phyloP scores from a whole-genome alignment of 2,888 invertebrate species.

The Tetragonisca angustula region DNA sequence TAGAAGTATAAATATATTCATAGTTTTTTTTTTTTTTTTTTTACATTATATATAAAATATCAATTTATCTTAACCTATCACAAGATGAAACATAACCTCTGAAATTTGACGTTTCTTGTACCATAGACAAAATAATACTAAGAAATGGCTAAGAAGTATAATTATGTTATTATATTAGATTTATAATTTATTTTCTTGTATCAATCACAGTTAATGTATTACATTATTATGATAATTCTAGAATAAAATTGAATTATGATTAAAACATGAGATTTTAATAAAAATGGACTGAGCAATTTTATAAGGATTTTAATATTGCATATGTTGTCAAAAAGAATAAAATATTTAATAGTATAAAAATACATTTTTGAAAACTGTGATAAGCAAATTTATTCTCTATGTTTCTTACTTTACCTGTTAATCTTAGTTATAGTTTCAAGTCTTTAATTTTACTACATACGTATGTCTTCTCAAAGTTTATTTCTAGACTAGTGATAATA shows the following conservation, averaged over 20 bases:
- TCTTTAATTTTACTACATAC: neutral
- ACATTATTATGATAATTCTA: neutral
- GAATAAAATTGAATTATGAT: neutral
- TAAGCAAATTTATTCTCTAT: neutral
- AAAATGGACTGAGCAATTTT: neutral
- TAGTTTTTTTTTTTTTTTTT: neutral
- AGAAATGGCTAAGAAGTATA: neutral
- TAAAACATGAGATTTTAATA: too few relatives aligned
- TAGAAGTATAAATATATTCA: neutral
- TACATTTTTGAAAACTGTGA: neutral
- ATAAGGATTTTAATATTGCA: neutral
- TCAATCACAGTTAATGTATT: neutral
- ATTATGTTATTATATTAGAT: neutral
- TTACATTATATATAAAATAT: too few relatives aligned
- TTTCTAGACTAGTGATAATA: neutral
- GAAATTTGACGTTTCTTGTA: neutral
- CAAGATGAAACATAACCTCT: too few relatives aligned
- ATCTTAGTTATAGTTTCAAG: neutral
- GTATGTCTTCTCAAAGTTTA: neutral
- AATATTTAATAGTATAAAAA: neutral
- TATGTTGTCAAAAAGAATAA: neutral
- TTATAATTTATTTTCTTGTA: neutral
- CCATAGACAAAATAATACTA: neutral
- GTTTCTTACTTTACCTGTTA: neutral
- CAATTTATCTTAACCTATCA: too few relatives aligned